Base-by-base conservation (phyloP, 2,113 vertebrate species). In the Hemicordylus capensis region DNA sequence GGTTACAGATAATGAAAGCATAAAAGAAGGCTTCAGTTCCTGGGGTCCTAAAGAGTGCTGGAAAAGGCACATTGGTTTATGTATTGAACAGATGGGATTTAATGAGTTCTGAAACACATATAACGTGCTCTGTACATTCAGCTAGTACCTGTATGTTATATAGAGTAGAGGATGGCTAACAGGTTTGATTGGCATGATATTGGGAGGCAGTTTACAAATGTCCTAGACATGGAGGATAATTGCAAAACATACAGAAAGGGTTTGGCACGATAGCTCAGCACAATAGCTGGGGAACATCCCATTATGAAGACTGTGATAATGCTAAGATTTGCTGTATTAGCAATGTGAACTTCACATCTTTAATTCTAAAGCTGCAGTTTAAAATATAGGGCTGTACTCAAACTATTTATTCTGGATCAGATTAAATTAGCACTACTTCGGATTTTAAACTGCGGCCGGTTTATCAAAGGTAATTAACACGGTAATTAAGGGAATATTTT, bases 1-100 rank as follows among this genome's bases (percentile, higher is more conserved):
- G 94, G 80, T 88, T 90, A 44, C 64, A 81, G 94, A 94, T 94
- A 85, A 93, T 94, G 89, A 91, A 95, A 78, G 91, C 94, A 91
- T 93, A 44, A 42, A 66, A 85, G 90, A 46, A 34, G 73, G 81
- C 22, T 79, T 6, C 11, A 54, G 9, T 66, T 88, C 85, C 56
- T 26, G 80, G 39, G 88, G 90, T 91, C 64, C 61, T 17, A 76
- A 1, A 42, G 66, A 87, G 89, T 69, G 39, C 88, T 61, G 87
- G 58, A 74, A 70, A 75, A 37, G 48, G 24, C 0, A 83, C 70
- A 85, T 92, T 92, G 9, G 73, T 90, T 76, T 92, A 92, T 86
- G 90, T 46, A 46, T 6, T 87, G 83, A 87, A 39, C 94, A 87
- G 93, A 95, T 89, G 89, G 89, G 87, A 63, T 84, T 70, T 89